Percentiles rank a stretch among this genome's conserved stretches.
phyloP scores from a whole-genome alignment of 2,797 vertebrate genomes.

The Lindbergichthys nudifrons region DNA sequence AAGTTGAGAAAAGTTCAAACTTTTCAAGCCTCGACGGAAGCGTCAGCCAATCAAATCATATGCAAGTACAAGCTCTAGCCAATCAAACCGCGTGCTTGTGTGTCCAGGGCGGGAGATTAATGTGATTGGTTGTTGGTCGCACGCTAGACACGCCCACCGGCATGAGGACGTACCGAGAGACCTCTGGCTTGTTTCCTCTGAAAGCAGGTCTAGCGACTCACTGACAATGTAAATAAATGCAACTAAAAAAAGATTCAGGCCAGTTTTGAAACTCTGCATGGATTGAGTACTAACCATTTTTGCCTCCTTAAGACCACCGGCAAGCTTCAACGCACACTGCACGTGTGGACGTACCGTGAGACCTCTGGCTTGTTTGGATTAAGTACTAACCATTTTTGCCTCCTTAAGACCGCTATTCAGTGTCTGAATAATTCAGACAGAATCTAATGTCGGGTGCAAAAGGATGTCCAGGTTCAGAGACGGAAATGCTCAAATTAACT shows the following conservation, averaged over 20 bases:
- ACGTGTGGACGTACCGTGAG: too few relatives aligned
- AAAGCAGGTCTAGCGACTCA: constrained; percentile 29
- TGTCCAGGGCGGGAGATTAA: too few relatives aligned
- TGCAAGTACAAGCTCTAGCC: too few relatives aligned
- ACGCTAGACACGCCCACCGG: too few relatives aligned
- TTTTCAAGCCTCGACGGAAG: too few relatives aligned
- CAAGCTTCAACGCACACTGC: too few relatives aligned
- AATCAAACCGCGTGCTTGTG: too few relatives aligned
- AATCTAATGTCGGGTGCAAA: not conserved
- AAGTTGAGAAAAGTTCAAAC: too few relatives aligned
- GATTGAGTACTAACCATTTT: constrained; percentile 21
- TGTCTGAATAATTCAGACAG: not conserved
- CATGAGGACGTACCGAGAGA: not conserved
- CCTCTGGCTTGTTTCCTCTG: constrained; percentile 27
- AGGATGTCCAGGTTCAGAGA: not conserved
- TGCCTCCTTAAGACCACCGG: constrained; percentile 7
- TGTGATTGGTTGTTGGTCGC: too few relatives aligned
- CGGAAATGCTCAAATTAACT: not conserved
- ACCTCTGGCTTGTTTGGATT: too few relatives aligned
- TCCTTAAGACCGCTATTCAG: constrained; percentile 1
- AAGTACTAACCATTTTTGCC: constrained; percentile 15
- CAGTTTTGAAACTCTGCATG: not conserved
- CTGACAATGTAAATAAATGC: constrained; percentile 14
- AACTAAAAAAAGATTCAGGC: constrained; percentile 2
- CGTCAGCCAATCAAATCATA: too few relatives aligned